phyloP scores from a whole-genome alignment of 2,888 invertebrate species.

The Pyrocoelia pectoralis region DNA sequence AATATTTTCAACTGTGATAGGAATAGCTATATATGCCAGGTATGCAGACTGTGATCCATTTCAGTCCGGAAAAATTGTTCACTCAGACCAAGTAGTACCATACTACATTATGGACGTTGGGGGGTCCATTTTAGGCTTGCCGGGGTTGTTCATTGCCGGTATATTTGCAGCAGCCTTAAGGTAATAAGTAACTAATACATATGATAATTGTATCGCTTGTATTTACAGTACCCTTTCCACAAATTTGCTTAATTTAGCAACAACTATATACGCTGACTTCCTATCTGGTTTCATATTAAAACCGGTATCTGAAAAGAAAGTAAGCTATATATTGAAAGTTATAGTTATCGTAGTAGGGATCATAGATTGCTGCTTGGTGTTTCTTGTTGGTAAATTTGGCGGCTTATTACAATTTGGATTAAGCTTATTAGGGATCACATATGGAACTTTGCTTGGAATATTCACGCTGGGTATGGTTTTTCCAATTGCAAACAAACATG shows the following conservation, averaged over 20 bases:
- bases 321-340: constrained; percentile 68
- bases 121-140: constrained; percentile 69
- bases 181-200: too few species aligned
- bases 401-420: constrained; percentile 71
- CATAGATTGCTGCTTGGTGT: constrained; percentile 76
- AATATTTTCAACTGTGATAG: constrained; percentile 25
- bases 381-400: constrained; percentile 69
- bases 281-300: constrained; percentile 55
- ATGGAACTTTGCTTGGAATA: constrained; percentile 71
- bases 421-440: constrained; percentile 69
- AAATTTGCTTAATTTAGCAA: constrained; percentile 67
- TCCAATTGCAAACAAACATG: constrained; percentile 57
- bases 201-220: too few species aligned
- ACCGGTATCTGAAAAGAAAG: constrained; percentile 61
- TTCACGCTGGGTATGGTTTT: constrained; percentile 74
- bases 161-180: constrained; percentile 75
- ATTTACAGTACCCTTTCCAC: constrained; percentile 66
- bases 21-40: constrained; percentile 67
- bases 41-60: constrained; percentile 72
- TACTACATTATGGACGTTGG: constrained; percentile 74
- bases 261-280: constrained; percentile 70
- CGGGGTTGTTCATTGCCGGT: constrained; percentile 76
- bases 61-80: constrained; percentile 63
- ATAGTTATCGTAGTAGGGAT: constrained; percentile 64
- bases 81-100: constrained; percentile 67